Percentiles rank a stretch among this genome's conserved stretches.
Evolutionary conservation across 2,797 vertebrate genomes (phyloP).

Genomic region (Peromyscus eremicus): DNA sequence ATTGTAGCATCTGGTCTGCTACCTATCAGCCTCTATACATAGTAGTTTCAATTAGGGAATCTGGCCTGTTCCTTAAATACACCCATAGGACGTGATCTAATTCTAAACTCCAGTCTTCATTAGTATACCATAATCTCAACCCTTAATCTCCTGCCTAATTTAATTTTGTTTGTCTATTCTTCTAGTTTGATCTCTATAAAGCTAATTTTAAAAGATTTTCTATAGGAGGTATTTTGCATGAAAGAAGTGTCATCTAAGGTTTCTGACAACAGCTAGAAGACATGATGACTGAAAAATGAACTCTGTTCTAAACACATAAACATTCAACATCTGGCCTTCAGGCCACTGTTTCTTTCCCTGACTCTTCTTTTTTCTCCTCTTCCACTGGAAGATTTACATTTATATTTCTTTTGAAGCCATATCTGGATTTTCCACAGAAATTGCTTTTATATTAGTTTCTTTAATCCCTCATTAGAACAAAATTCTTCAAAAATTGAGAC

Average conservation of each 20-base stretch:
- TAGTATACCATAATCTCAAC: slow-evolving; percentile 66
- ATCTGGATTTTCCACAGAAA: background rate
- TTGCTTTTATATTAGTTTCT: background rate
- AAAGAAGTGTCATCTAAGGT: background rate
- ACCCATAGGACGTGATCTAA: slow-evolving; percentile 81
- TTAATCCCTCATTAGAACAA: background rate
- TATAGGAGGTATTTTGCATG: background rate
- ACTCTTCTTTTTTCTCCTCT: background rate
- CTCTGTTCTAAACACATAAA: background rate
- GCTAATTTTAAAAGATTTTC: slow-evolving; percentile 38
- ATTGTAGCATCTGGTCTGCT: slow-evolving; percentile 43
- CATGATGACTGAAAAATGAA: background rate
- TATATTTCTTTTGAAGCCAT: background rate
- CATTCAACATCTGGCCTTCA: background rate
- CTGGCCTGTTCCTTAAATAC: slow-evolving; percentile 42
- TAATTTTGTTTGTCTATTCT: slow-evolving; percentile 77
- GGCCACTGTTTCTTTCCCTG: background rate
- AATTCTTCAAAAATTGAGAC: background rate
- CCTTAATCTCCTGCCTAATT: slow-evolving; percentile 84
- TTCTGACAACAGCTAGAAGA: background rate
- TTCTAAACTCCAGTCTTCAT: slow-evolving; percentile 81
- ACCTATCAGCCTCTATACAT: slow-evolving; percentile 33
- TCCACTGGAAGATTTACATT: background rate
- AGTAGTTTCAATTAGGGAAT: slow-evolving; percentile 72
- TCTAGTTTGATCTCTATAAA: slow-evolving; percentile 69